Evolutionary conservation across 2,888 invertebrate genomes (phyloP), one percentile per base, ranked within the genome.

Genomic region (Torymus aiolomorphi): DNA sequence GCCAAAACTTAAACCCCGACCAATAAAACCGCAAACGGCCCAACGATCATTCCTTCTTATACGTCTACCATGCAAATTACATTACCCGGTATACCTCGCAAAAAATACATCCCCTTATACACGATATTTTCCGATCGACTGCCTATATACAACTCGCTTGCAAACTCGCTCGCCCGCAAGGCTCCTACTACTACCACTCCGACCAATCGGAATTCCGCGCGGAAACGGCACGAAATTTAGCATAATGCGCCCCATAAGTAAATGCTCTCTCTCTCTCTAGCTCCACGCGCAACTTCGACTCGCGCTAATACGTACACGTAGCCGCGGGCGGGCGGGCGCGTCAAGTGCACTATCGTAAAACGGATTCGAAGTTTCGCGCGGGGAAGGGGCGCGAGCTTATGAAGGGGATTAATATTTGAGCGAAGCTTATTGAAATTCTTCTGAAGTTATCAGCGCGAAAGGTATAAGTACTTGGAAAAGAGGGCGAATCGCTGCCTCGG

Each of bases 361-460:
- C 69, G 71, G 69, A 78, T 81, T 76, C 31, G 20, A 76, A 78
- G 72, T 78, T 77, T 80, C 71, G 75, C 66, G 73, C 31, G 57
- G 42, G 76, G 73, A 8, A 10, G 8, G 42, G 42, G 42, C 8
- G 42, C 42, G 42, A 5, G 42, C 42, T 80, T 77, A 73, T 65
- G 63, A 80, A 80, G 65, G 51, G 54, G 73, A 77, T 76, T 80
- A 76, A 76, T 76, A 77, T 76, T 73, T 76, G 70, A 49, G 63
- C 61, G 67, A 24, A 49, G 71, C 75, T 80, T 80, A 80, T 80
- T 80, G 76, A 67, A 76, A 76, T 80, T 76, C 76, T 76, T 80
- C 52, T n/a, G 24, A 80, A 76, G 71, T 80, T 76, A 75, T 79
- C 75, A 71, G 12, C 24, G 18, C 66, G 1, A 24, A 52, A 31